Evolutionary conservation across 2,797 vertebrate genomes (phyloP).

Genomic region (Xiphorhynchus erythropygius): DNA sequence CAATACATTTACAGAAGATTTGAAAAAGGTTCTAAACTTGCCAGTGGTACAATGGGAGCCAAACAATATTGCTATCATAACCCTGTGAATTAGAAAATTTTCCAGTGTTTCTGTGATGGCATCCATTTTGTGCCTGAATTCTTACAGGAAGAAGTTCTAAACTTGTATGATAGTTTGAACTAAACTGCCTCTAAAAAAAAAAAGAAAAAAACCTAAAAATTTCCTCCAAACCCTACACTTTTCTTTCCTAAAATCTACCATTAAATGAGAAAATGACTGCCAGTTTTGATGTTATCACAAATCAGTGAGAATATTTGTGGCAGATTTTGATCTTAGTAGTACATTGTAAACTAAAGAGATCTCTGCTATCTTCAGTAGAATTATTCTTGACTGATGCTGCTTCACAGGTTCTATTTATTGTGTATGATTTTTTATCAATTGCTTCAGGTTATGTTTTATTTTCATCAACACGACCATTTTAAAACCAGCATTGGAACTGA

Average conservation of each 20-base stretch:
- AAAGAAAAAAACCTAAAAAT: too few species aligned
- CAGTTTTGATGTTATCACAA: not conserved
- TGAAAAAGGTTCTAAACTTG: not conserved
- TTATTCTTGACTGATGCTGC: not conserved
- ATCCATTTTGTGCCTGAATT: not conserved
- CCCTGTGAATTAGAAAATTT: not conserved
- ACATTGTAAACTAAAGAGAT: not conserved
- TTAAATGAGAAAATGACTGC: not conserved
- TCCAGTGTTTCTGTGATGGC: not conserved
- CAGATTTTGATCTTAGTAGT: not conserved
- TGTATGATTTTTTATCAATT: not conserved
- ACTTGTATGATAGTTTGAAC: not conserved
- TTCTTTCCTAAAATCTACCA: not conserved
- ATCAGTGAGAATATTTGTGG: not conserved
- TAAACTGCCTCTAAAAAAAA: not conserved
- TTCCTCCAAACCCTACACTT: not conserved
- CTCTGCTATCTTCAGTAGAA: not conserved
- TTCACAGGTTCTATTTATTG: not conserved
- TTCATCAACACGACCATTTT: not conserved
- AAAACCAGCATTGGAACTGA: not conserved
- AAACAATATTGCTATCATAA: not conserved
- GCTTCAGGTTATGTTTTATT: not conserved
- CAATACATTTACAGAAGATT: not conserved
- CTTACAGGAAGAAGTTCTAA: not conserved
- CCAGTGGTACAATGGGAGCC: not conserved